Base-by-base conservation (phyloP, 1,140 invertebrate species). In the Diprion similis region DNA sequence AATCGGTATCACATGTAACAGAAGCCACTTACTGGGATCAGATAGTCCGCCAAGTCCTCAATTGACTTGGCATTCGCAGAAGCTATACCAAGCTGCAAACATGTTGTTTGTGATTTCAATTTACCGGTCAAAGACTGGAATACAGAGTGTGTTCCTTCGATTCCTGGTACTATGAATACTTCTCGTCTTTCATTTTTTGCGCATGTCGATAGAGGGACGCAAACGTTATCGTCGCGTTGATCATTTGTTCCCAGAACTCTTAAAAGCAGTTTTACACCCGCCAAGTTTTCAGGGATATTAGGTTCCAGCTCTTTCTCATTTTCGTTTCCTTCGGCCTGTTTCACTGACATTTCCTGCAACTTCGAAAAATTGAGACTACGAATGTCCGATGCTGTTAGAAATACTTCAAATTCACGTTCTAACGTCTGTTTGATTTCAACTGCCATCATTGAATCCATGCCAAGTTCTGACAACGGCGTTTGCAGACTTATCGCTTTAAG, bases 361-460 rank as follows among this genome's bases (percentile, higher is more conserved):
- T 91, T 91, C 1, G 84, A 81, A 45, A 92, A 87, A 11, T 88
- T 86, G 84, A 93, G 79, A 17, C 85, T 81, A 72, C 94, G 86
- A 70, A 96, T 93, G 76, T 95, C 94, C 75, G 92, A 91, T 71
- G 93, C 90, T 0, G 92, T 91, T 8, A 95, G 81, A 68, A 91
- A 90, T 13, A 95, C 81, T 76, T 94, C 93, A 81, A 91, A 94
- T 76, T 94, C 92, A 72, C 93, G 84, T 82, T 95, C 94, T 0
- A 96, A 80, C 0, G 91, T 91, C 79, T 95, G 94, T 80, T 95
- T 94, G 64, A 96, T 93, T 85, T 96, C 94, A 0, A 95, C 92
- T 18, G 92, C 92, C 94, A 95, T 95, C 85, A 95, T 90, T 0
- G 94, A 95, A 79, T 96, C 94, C 86, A 96, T 91, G 24, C 95